These are phyloP conservation scores for Polydrusus pterygomalis DNA, from an alignment of 2,888 invertebrate species.

Conservation along the genomic window DNA sequence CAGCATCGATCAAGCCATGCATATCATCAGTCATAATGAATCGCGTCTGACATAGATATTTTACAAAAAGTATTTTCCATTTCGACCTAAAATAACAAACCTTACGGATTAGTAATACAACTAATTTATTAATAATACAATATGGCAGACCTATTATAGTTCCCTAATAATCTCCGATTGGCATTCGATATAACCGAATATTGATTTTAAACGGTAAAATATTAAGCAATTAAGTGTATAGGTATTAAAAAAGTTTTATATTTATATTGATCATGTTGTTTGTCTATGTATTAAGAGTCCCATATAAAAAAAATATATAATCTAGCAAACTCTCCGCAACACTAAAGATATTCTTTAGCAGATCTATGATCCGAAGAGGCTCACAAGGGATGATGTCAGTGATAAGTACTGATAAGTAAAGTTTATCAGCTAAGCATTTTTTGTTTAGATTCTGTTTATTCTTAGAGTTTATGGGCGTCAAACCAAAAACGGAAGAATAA, in stretches of 20 bases:
- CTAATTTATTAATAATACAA: neutral
- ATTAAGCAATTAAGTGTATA: neutral
- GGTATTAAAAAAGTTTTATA: neutral
- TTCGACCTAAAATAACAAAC: neutral
- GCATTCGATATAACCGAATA: neutral
- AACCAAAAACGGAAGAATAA: too few species aligned
- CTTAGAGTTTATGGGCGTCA: too few species aligned
- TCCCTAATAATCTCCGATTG: slow-evolving; percentile 11
- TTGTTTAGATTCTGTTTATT: too few species aligned
- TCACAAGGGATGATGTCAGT: too few species aligned
- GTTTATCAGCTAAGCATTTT: too few species aligned
- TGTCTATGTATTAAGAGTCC: too few species aligned
- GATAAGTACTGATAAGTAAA: too few species aligned
- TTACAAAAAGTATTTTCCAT: neutral
- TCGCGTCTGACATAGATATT: neutral
- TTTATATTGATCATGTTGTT: neutral
- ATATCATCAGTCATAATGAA: neutral
- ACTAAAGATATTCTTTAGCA: too few species aligned
- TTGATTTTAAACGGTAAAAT: slow-evolving; percentile 1
- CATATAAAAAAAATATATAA: too few species aligned
- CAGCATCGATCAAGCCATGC: neutral
- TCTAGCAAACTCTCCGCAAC: too few species aligned
- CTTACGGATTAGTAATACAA: neutral
- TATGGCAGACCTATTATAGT: neutral
- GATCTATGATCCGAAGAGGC: too few species aligned